Evolutionary conservation across 1,140 invertebrate genomes (phyloP).

Genomic region (Ditylenchus dipsaci): DNA sequence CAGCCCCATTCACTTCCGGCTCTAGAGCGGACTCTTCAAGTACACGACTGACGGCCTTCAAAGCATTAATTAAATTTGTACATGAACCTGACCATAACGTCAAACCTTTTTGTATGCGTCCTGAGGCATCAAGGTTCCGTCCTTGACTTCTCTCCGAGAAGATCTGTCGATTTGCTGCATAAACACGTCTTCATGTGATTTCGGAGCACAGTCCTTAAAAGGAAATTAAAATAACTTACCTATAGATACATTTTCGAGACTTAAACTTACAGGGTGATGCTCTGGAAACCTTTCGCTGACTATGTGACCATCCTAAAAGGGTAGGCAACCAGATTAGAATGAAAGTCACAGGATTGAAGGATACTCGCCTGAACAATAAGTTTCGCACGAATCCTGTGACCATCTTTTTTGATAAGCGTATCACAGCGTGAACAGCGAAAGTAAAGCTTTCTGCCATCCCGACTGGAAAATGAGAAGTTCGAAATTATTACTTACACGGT

Average conservation of each 20-base stretch:
- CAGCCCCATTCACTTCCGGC: background rate
- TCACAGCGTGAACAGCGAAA: conserved; percentile 45
- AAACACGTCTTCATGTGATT: conserved; percentile 34
- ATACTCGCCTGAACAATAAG: conserved; percentile 22
- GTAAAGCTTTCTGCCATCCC: conserved; percentile 43
- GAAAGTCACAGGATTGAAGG: too few species aligned
- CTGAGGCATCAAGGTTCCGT: conserved; percentile 33
- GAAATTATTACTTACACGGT: too few species aligned
- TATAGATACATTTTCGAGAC: too few species aligned
- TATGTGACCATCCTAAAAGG: conserved; percentile 26
- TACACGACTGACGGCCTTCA: conserved; percentile 3
- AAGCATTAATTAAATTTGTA: too few species aligned
- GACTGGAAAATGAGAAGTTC: too few species aligned
- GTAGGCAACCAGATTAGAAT: too few species aligned
- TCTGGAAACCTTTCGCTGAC: conserved; percentile 36
- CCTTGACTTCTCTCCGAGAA: conserved; percentile 42
- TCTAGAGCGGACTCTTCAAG: conserved; percentile 5
- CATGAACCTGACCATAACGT: background rate
- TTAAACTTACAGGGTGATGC: conserved; percentile 30
- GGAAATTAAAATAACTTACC: too few species aligned
- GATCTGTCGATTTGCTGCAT: conserved; percentile 42
- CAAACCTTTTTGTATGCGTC: conserved; percentile 38
- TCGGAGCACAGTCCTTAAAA: conserved; percentile 25
- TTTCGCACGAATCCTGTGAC: conserved; percentile 39
- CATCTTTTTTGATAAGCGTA: conserved; percentile 42